Base-by-base conservation (phyloP, 1,140 invertebrate genomes). In the Hydropsyche tenuis region DNA sequence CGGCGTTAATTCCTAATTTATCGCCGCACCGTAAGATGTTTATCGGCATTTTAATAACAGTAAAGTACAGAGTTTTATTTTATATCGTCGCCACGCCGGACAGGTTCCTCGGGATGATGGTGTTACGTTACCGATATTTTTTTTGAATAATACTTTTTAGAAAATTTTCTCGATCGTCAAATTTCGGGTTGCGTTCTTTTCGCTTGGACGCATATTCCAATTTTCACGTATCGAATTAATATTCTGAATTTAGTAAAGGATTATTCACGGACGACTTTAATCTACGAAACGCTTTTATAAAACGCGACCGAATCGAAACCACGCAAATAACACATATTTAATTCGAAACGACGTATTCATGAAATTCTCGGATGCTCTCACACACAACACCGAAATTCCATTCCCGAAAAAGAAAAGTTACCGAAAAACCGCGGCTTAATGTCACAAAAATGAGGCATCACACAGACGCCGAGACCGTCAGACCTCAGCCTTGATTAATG, bases 391-490 rank as follows among this genome's bases (percentile, higher is more conserved):
- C 18, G 20, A 18, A 68, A 68, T 68, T 68, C 65, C 65, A 68
- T 68, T 68, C 65, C 65, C 45, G 23, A 20, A 22, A 23, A 7
- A 11, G 30, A 20, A 20, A n/a, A 20, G 4, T 5, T 16, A 7
- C 48, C 45, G 12, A 46, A 68, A 37, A 37, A 37, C 25, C 65
- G 20, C 42, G 65, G 65, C 65, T 68, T 68, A 68, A 68, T 68
- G 65, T 68, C 65, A 68, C 65, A 68, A 68, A 68, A 68, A 68
- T 68, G 65, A 68, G 65, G 65, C 65, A 46, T 60, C 56, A 60
- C 56, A 20, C 62, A 27, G 14, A 18, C 12, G 16, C 64, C 16
- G 11, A 48, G 37, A 68, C 42, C 65, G 37, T 68, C 65, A 68
- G 64, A 66, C 30, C 37, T 46, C 42, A 68, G 65, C 45, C 65